phyloP scores from a whole-genome alignment of 2,888 invertebrate genomes.

The Phortica okadai region DNA sequence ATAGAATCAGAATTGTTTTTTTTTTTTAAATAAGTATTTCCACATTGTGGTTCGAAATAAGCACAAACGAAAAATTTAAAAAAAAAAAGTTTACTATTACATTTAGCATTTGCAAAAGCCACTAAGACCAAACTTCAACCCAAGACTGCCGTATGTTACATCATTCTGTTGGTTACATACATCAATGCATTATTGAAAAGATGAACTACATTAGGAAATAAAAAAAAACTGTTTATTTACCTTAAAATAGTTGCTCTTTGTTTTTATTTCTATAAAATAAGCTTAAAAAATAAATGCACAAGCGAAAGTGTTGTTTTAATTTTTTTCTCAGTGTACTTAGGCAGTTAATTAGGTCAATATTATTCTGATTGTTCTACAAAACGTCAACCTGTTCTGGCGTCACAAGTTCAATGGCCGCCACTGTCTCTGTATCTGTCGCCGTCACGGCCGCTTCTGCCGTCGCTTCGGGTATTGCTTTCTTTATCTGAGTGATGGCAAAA shows the following conservation, averaged over 20 bases:
- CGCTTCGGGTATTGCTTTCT: constrained; percentile 6
- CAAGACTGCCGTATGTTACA: no score
- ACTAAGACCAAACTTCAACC: no score
- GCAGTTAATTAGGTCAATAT: constrained; percentile 4
- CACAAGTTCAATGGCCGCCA: neutral
- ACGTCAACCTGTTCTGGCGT: constrained; percentile 26
- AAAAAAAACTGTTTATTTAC: neutral
- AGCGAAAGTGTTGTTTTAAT: neutral
- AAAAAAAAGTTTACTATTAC: no score
- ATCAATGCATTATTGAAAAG: no score
- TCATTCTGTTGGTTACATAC: no score
- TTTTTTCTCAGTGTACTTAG: constrained; percentile 22
- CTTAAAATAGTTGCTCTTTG: neutral
- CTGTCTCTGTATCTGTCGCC: neutral
- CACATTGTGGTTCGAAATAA: no score
- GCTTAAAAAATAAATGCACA: constrained; percentile 22
- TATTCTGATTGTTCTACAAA: neutral
- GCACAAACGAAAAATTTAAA: no score
- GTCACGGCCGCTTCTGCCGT: neutral
- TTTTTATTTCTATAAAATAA: constrained; percentile 1
- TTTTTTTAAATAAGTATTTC: no score
- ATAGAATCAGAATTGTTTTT: no score
- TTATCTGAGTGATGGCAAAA: constrained; percentile 13
- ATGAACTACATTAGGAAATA: neutral
- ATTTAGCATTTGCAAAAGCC: no score